Percentiles rank a stretch among this genome's conserved stretches.
These are phyloP conservation scores for Hydriomena furcata DNA, from an alignment of 2,888 invertebrate species.

Conservation along the genomic window DNA sequence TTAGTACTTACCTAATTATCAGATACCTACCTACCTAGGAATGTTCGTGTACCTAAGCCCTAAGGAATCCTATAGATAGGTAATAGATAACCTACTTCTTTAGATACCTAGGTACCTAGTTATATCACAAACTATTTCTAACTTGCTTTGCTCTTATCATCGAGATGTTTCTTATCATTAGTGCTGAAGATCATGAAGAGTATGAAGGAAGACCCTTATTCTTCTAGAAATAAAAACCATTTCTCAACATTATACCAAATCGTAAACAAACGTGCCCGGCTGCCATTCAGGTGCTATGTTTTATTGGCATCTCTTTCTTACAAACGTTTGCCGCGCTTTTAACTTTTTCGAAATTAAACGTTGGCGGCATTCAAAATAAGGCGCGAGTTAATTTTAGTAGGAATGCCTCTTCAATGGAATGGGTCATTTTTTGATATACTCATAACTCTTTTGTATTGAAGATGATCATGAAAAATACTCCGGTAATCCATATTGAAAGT, in stretches of 20 bases:
- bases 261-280: slow-evolving; percentile 75
- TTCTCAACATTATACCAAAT: slow-evolving; percentile 73
- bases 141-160: slow-evolving; percentile 22
- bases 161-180: slow-evolving; percentile 22
- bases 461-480: slow-evolving; percentile 52
- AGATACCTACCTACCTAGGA: too few species aligned
- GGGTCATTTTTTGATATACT: slow-evolving; percentile 79
- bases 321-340: slow-evolving; percentile 80
- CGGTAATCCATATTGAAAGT: slow-evolving; percentile 26
- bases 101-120: slow-evolving; percentile 2
- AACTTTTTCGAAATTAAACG: slow-evolving; percentile 72
- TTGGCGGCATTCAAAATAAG: slow-evolving; percentile 80
- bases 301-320: slow-evolving; percentile 81
- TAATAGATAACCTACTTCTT: background rate
- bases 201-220: slow-evolving; percentile 62
- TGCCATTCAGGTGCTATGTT: slow-evolving; percentile 74
- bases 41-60: too few species aligned
- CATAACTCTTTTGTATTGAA: slow-evolving; percentile 62
- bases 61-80: too few species aligned
- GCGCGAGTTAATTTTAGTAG: slow-evolving; percentile 77
- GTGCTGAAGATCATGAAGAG: slow-evolving; percentile 20
- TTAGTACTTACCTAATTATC: too few species aligned
- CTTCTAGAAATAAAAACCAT: slow-evolving; percentile 73
- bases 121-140: background rate
- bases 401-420: slow-evolving; percentile 70